A percentile compares a stretch with the other conserved stretches of the same genome.
Conservation (phyloP, 2,797 vertebrate genomes). For the Myotis daubentonii region DNA sequence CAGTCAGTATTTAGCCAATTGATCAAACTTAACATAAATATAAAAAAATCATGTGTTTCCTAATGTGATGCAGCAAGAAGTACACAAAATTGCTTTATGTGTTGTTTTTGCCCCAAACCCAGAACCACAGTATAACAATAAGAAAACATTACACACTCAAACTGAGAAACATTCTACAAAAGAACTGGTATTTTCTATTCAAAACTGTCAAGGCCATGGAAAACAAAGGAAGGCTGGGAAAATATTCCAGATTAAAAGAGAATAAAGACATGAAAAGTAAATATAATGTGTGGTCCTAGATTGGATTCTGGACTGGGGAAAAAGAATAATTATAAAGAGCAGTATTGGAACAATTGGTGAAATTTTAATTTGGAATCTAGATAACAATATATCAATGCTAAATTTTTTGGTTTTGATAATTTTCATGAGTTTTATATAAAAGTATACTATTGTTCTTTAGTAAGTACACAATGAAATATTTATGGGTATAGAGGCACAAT, state of each 20-base stretch:
- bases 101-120: not conserved
- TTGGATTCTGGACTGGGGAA: not conserved
- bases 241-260: not conserved
- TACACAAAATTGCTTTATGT: not conserved
- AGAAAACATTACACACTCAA: not conserved
- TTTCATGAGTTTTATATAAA: not conserved
- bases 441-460: not conserved
- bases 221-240: not conserved
- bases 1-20: not conserved
- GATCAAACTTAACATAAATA: not conserved
- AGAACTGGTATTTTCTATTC: not conserved
- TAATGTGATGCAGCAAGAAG: not conserved
- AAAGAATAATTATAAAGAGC: not conserved
- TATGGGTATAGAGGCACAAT: not conserved
- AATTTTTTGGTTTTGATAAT: constrained; percentile 17
- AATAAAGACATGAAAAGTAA: not conserved
- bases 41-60: not conserved
- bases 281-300: not conserved
- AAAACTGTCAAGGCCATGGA: not conserved
- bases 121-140: not conserved
- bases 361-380: not conserved
- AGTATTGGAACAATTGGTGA: not conserved
- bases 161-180: not conserved
- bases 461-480: not conserved
- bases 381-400: not conserved